Evolutionary conservation across 2,113 vertebrate species (phyloP).

Genomic region (Chamaetylas fuelleborni): DNA sequence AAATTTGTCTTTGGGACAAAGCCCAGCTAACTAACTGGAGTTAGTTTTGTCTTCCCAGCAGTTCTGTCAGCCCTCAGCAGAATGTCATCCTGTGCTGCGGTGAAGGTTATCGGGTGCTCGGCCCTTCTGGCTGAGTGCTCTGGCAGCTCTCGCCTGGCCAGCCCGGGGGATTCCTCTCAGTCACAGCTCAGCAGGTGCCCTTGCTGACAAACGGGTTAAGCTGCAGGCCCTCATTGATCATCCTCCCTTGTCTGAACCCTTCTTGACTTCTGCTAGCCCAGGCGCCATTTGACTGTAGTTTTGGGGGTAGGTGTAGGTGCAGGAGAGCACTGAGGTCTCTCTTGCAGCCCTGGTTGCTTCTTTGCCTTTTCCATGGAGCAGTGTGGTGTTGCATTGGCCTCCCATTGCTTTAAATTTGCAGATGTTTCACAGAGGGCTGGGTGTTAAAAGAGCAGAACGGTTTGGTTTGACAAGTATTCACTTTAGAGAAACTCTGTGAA

Average conservation of each 20-base stretch:
- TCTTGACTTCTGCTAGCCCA: neutral
- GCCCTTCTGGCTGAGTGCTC: neutral
- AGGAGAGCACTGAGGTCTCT: rapidly evolving
- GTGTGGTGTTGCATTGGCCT: neutral
- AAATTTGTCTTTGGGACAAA: neutral
- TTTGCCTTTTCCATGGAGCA: neutral
- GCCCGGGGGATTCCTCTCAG: neutral
- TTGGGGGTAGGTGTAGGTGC: neutral
- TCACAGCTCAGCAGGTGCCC: neutral
- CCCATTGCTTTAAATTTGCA: neutral
- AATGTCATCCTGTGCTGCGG: neutral
- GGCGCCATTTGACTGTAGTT: neutral
- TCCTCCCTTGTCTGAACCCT: neutral
- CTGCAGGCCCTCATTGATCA: neutral
- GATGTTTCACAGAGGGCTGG: neutral
- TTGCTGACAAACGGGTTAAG: neutral
- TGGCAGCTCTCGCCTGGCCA: neutral
- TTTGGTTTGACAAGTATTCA: neutral
- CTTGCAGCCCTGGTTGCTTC: neutral
- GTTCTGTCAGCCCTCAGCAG: neutral
- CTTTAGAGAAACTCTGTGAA: neutral
- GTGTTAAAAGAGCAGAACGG: neutral
- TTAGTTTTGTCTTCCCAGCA: neutral
- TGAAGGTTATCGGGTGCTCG: neutral
- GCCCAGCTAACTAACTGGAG: neutral